Evolutionary conservation across 92 coral and sea anemone species (phyloP).

Genomic region (Galaxea fascicularis): DNA sequence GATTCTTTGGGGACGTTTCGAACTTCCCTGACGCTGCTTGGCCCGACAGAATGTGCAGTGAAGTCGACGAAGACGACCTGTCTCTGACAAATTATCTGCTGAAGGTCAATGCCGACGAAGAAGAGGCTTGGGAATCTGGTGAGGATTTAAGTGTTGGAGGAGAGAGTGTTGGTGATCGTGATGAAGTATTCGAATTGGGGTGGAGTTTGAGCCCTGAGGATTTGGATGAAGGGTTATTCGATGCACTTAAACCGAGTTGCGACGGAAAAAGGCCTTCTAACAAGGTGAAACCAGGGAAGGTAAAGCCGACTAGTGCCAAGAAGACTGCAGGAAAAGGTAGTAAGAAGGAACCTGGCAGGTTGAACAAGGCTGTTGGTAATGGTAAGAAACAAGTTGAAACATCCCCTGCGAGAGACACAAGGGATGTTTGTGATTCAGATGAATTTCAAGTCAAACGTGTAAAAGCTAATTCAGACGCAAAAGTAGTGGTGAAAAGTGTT

Average conservation of each 20-base stretch:
- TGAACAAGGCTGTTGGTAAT: neutral
- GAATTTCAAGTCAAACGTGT: neutral
- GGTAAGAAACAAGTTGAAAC: neutral
- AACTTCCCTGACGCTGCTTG: slow-evolving; percentile 13
- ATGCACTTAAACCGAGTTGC: neutral
- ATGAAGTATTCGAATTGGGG: neutral
- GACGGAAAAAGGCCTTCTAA: neutral
- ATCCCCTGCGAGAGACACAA: neutral
- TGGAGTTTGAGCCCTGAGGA: slow-evolving; percentile 7
- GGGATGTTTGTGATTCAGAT: neutral
- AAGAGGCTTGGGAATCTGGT: slow-evolving; percentile 31
- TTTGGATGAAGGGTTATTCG: slow-evolving; percentile 3
- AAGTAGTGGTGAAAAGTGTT: neutral
- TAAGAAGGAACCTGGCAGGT: neutral
- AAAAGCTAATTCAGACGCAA: slow-evolving; percentile 3
- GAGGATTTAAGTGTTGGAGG: slow-evolving; percentile 27
- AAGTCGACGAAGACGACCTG: slow-evolving; percentile 71
- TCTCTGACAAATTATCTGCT: slow-evolving; percentile 80
- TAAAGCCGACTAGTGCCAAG: neutral
- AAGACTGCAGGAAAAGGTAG: neutral
- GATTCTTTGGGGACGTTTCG: slow-evolving; percentile 29
- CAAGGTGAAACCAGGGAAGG: neutral
- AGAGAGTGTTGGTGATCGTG: slow-evolving; percentile 22
- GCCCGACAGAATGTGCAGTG: slow-evolving; percentile 16
- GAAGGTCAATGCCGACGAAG: slow-evolving; percentile 59